Evolutionary conservation across 2,888 invertebrate species (phyloP), one percentile per base, ranked within the genome.

Genomic region (Pemphredon lugubris): DNA sequence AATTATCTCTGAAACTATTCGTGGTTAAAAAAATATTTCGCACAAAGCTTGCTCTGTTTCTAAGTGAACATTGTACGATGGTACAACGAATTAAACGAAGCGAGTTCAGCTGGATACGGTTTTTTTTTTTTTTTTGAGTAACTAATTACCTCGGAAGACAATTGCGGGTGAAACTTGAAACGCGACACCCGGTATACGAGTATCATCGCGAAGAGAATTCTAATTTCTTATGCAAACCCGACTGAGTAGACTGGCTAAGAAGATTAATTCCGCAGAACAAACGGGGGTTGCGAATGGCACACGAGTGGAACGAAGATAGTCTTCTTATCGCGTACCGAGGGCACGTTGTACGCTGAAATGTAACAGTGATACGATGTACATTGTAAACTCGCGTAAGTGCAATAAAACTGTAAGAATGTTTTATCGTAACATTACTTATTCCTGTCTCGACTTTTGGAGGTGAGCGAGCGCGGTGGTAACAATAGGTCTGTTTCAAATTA

Each of bases 221-320:
- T 9, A 42, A 42, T 42, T 42, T 42, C 42, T 13, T 42, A 42
- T 42, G 42, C 2, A 16, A 42, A 42, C 20, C 18, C 5, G 16
- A 11, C 18, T 42, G 14, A 18, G 6, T 42, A 20, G 7, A 42
- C 20, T 20, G 16, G 20, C 6, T 20, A 18, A 20, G 18, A 42
- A 42, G 42, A 18, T 42, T 42, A 42, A 42, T 2, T 30, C 30
- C 9, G 7, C 30, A 30, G 30, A 30, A 30, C 30, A 30, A 30
- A 9, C 30, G 30, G 2, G 9, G 30, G 30, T 30, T 1, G 6
- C 6, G 9, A 30, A 9, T 9, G 7, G 9, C 30, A 30, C 6
- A 30, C 7, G 9, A 9, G 9, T 6, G 9, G 9, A 9, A 30
- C 1, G 9, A 30, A 30, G 30, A 9, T 30, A 2, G 9, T 9